Evolutionary conservation across 1,140 invertebrate genomes (phyloP).

Genomic region (Ips nitidus): DNA sequence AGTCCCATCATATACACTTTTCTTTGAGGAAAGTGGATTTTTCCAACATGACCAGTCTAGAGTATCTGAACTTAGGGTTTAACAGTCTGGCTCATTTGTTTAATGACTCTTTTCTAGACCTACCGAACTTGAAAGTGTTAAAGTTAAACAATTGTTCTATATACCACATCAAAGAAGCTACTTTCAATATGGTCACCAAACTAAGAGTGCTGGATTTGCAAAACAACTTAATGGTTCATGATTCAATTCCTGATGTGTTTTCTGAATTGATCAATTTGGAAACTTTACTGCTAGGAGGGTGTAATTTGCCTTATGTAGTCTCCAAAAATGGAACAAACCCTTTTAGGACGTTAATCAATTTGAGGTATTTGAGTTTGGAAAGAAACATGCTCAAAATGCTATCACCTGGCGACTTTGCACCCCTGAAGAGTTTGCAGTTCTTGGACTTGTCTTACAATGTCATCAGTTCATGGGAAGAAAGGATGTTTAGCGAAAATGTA

Average conservation of each 20-base stretch:
- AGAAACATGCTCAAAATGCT: constrained; percentile 56
- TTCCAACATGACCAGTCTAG: constrained; percentile 41
- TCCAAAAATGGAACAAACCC: constrained; percentile 50
- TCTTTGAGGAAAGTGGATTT: constrained; percentile 51
- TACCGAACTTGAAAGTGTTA: constrained; percentile 54
- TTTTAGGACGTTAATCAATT: constrained; percentile 55
- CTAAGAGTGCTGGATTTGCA: constrained; percentile 57
- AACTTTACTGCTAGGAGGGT: constrained; percentile 55
- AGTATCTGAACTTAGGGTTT: constrained; percentile 50
- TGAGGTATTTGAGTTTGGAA: constrained; percentile 56
- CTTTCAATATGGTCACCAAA: constrained; percentile 52
- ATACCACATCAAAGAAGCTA: constrained; percentile 52
- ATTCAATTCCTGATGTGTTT: constrained; percentile 51
- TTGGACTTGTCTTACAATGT: constrained; percentile 57
- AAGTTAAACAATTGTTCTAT: constrained; percentile 57
- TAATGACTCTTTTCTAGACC: constrained; percentile 54
- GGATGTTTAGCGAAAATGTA: constrained; percentile 52
- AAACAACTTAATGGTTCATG: constrained; percentile 54
- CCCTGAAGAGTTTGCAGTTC: constrained; percentile 52
- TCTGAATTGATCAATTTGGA: constrained; percentile 55
- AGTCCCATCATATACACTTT: constrained; percentile 54
- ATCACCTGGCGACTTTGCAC: constrained; percentile 51
- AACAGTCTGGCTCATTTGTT: constrained; percentile 55
- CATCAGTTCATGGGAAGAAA: constrained; percentile 55
- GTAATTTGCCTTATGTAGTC: constrained; percentile 54